Base-by-base conservation (phyloP, 2,113 vertebrate genomes). In the Triplophysa siluroides region DNA sequence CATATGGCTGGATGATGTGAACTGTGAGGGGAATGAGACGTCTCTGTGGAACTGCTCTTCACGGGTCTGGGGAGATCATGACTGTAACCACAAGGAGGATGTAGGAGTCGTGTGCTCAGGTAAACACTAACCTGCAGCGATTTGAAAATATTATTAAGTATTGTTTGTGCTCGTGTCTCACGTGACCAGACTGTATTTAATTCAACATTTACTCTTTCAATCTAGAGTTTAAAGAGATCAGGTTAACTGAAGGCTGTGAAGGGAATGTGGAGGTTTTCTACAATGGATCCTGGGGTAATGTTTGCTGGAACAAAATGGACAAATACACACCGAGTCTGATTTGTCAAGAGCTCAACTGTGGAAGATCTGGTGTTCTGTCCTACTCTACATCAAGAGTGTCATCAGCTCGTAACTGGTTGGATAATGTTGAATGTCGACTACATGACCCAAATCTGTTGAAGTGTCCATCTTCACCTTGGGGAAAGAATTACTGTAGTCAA, bases 1-100 rank as follows among this genome's bases (percentile, higher is more conserved):
- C 62, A 83, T 87, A 70, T 83, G 82, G 84, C 58, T 87, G 61
- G 78, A 85, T 66, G 66, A 83, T 78, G 83, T 87, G 83, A 24
- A 71, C 43, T 43, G 23, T 81, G n/a, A 38, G 29, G 85, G 81
- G 16, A 66, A 69, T 10, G 84, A 86, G 64, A 29, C 41, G 19
- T 54, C 74, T 26, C 76, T 87, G 29, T 83, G 78, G 83, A 71
- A 54, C 47, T 87, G 81, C 78, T 69, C 65, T 64, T 76, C 58
- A 68, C 26, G 10, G n/a, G 62, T n/a, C 26, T 81, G 82, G 80
- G 75, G 80, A 62, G 54, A 76, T 12, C 76, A 82, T 65, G 71
- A 76, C 70, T 86, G 85, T 72, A 9, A 8, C 11, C 79, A 85
- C 73, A 66, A 61, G 11, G 76, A 86, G 18, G 84, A 86, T 47